Evolutionary conservation across 2,888 invertebrate species (phyloP), one percentile per base, ranked within the genome.

Genomic region (Miltochrista miniata): DNA sequence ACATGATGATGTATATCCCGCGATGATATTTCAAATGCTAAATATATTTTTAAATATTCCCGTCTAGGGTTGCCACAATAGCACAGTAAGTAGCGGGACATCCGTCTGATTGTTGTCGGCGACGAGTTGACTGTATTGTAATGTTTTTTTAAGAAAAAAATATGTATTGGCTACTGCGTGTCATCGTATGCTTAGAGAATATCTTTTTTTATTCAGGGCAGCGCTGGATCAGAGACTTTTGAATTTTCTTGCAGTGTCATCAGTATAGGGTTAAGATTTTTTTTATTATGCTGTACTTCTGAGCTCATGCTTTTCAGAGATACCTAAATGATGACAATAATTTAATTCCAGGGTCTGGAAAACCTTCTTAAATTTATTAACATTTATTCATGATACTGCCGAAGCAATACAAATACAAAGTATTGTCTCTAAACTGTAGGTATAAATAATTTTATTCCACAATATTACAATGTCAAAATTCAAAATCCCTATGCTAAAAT

Each of bases 1-100:
- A 91, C 91, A 90, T 83, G 86, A 90, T 90, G 88, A 90, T 85
- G 81, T 90, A 90, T 90, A 85, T 87, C 79, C 76, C 71, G 74
- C 77, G 83, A 90, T 91, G 90, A 90, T 87, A 85, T 87, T 90
- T 78, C 84, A 84, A 86, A 88, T 80, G 79, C 75, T 74, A 80
- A 78, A 73, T 76, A 69, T 75, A 70, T 70, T 81, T 85, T 81
- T 79, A 72, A 83, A 79, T 75, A 69, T 76, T 76, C 70, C 67
- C 70, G 68, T 69, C 71, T 72, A 64, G 62, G 63, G 59, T 55
- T 56, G 59, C 68, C 67, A 72, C 68, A 61, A 70, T 63, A 67
- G 59, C 64, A 60, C 48, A 54, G 72, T 71, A 56, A 85, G 87
- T 80, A 83, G 83, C 83, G 87, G 81, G 89, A 90, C 88, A 89